Evolutionary conservation across 2,113 vertebrate species (phyloP), one percentile per base, ranked within the genome.

Genomic region (Paracanthobrama guichenoti): DNA sequence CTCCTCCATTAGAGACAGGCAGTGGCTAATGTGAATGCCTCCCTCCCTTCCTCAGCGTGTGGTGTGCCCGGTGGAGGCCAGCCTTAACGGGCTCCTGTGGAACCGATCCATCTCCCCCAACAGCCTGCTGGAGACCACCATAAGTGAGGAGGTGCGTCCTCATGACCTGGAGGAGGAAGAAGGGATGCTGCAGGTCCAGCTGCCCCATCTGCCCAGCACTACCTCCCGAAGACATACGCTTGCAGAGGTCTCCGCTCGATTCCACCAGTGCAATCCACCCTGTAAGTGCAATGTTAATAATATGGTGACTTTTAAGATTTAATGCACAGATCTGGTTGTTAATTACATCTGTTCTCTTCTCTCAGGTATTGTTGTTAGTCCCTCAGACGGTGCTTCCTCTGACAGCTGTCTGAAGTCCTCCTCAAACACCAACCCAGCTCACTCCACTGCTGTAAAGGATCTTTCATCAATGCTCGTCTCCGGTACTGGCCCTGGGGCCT

Each of bases 151-250:
- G 90, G 96, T 95, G 83, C 91, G 95, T 79, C 96, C 93, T 60
- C 93, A 93, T 55, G 95, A 95, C 50, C 92, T 95, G 79, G 91
- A 96, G 84, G 96, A 97, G 72, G 96, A 98, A 64, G 93, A 94
- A 81, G 95, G 92, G 13, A 94, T 89, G 0, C 95, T 94, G 75
- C 85, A 89, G 0, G 92, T 90, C 6, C 89, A 92, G 18, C 93
- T 94, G 20, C 83, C 94, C 71, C 87, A 88, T 77, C 91, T 91
- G 57, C 94, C 95, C 1, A 93, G 92, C 87, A 94, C 93, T 87
- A 94, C 96, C 0, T 97, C 94, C 89, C 96, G 97, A 59, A 95
- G 97, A 80, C 97, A 99, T 90, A 99, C 97, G 0, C 92, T 98
- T 87, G 97, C 97, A 0, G 97, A 97, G 91, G 97, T 98, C 82